Evolutionary conservation across 53 echinoderm and acorn worm genomes (phyloP).

Genomic region (Temnopleurus reevesii): DNA sequence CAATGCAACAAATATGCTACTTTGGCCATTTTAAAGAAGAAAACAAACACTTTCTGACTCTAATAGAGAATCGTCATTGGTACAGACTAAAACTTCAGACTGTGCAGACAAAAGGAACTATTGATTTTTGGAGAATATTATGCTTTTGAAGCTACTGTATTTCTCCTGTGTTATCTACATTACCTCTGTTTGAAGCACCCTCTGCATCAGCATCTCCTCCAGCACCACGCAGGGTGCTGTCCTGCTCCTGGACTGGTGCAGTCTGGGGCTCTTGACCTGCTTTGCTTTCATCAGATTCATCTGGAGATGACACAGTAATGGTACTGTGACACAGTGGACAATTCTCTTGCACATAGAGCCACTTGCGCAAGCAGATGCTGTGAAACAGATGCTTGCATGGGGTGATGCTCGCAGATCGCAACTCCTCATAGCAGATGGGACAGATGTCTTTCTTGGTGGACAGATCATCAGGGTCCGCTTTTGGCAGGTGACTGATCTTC

Average conservation of each 20-base stretch:
- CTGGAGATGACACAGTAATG: constrained; percentile 46
- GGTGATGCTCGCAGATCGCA: constrained; percentile 79
- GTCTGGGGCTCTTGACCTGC: not conserved
- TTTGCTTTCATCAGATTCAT: not conserved
- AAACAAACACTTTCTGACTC: not conserved
- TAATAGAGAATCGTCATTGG: not conserved
- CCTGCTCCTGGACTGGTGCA: not conserved
- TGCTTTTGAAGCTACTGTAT: not conserved
- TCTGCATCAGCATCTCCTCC: constrained; percentile 2
- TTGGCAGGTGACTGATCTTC: constrained; percentile 81
- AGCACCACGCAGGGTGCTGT: not conserved
- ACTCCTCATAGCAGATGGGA: constrained; percentile 95
- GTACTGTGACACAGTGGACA: constrained; percentile 90
- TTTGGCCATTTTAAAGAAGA: not conserved
- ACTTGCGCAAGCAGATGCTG: constrained; percentile 81
- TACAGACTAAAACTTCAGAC: not conserved
- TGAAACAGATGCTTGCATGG: constrained; percentile 96
- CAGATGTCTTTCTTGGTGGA: constrained; percentile 75
- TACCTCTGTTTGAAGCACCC: not conserved
- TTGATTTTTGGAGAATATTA: not conserved
- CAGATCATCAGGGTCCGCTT: constrained; percentile 73
- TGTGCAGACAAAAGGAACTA: not conserved
- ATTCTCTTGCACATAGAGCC: constrained; percentile 94
- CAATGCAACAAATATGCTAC: not conserved
- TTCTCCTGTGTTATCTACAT: not conserved